Conservation (phyloP, 2,113 vertebrate species). For the Pyxicephalus adspersus region DNA sequence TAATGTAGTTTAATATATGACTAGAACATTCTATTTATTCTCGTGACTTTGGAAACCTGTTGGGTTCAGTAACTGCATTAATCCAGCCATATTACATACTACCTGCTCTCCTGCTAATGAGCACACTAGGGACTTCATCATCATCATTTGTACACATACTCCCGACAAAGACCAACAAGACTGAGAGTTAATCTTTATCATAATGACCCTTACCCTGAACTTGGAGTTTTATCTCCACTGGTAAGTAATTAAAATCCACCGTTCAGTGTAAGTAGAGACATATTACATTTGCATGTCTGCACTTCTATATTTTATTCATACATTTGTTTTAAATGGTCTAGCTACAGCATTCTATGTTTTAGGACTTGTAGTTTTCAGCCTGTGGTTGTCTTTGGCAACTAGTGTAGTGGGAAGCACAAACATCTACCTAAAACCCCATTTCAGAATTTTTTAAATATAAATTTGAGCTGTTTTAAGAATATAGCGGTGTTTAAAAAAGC, state of each 20-base stretch:
- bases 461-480: too few relatives aligned
- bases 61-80: slow-evolving; percentile 39
- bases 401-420: too few relatives aligned
- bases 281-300: slow-evolving; percentile 42
- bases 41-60: slow-evolving; percentile 28
- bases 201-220: slow-evolving; percentile 58
- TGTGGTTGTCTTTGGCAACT: too few relatives aligned
- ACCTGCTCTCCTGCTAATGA: slow-evolving; percentile 58
- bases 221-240: slow-evolving; percentile 37
- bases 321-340: background rate
- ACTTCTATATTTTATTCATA: slow-evolving; percentile 31
- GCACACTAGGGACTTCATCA: slow-evolving; percentile 57
- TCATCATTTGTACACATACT: slow-evolving; percentile 57
- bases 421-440: too few relatives aligned
- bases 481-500: too few relatives aligned
- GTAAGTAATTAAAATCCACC: slow-evolving; percentile 47
- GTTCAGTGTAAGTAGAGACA: slow-evolving; percentile 30
- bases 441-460: too few relatives aligned
- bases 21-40: slow-evolving; percentile 22
- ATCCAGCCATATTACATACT: slow-evolving; percentile 36
- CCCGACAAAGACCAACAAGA: slow-evolving; percentile 42
- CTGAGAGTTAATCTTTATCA: slow-evolving; percentile 52
- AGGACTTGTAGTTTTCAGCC: background rate
- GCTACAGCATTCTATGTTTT: background rate
- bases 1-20: slow-evolving; percentile 21